Evolutionary conservation across 2,888 invertebrate genomes (phyloP).

Genomic region (Strigamia transsilvanica): DNA sequence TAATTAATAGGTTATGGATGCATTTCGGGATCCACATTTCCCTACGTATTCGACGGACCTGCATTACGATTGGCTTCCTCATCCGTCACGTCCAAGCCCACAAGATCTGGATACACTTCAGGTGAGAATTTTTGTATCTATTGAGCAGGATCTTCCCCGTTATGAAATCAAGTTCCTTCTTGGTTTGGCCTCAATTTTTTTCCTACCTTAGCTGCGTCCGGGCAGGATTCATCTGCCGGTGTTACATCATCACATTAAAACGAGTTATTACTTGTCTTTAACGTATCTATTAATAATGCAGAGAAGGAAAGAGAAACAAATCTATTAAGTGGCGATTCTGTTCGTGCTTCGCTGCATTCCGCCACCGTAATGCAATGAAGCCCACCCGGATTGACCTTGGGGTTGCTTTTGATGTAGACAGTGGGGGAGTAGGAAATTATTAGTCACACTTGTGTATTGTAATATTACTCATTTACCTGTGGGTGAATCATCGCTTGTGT

Average conservation of each 20-base stretch:
- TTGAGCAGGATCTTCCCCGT: constrained; percentile 26
- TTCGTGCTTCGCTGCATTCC: neutral
- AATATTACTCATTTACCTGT: constrained; percentile 30
- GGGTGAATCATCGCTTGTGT: neutral
- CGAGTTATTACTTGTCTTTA: neutral
- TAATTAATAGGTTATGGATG: constrained; percentile 64
- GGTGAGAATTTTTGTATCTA: constrained; percentile 28
- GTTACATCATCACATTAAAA: neutral
- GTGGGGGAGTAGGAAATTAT: constrained; percentile 29
- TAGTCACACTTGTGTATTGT: constrained; percentile 20
- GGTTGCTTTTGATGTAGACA: constrained; percentile 21
- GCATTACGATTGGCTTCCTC: constrained; percentile 68
- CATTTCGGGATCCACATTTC: constrained; percentile 65
- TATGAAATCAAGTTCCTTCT: constrained; percentile 26
- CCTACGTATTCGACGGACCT: constrained; percentile 65
- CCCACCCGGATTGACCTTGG: constrained; percentile 30
- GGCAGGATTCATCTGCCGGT: constrained; percentile 16
- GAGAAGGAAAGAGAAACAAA: constrained; percentile 1
- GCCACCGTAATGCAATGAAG: neutral
- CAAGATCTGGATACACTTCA: constrained; percentile 24
- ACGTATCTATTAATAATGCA: neutral
- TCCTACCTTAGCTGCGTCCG: constrained; percentile 4
- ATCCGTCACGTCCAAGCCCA: constrained; percentile 58
- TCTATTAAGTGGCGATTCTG: neutral
- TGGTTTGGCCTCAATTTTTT: neutral